A percentile compares a stretch with the other conserved stretches of the same genome.
These are phyloP conservation scores for Macrostomum lignano DNA, from an alignment of 1,140 invertebrate species.

Conservation along the genomic window DNA sequence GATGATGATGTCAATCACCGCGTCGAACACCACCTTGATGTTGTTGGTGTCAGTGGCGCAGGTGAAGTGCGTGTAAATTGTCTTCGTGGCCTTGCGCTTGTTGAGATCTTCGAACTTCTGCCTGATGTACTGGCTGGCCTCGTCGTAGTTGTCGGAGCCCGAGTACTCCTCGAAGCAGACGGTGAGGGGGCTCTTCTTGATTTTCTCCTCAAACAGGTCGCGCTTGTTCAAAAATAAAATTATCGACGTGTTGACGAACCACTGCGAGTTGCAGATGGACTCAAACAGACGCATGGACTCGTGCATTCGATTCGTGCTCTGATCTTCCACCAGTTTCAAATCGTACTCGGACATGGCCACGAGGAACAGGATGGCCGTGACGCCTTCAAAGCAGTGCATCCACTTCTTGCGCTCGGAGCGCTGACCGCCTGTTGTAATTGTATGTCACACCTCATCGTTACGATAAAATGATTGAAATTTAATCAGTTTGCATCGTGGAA, in stretches of 20 bases:
- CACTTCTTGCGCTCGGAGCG: slow-evolving; percentile 97
- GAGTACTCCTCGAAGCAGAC: slow-evolving; percentile 96
- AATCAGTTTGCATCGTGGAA: slow-evolving; percentile 1
- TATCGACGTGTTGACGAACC: slow-evolving; percentile 32
- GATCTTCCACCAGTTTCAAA: slow-evolving; percentile 36
- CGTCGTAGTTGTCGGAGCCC: slow-evolving; percentile 82
- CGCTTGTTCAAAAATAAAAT: slow-evolving; percentile 92
- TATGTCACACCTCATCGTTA: too few relatives aligned
- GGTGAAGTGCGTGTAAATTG: slow-evolving; percentile 99
- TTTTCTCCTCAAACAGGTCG: slow-evolving; percentile 61
- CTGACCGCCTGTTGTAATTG: slow-evolving; percentile 32
- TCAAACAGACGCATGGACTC: slow-evolving; percentile 33
- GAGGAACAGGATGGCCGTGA: slow-evolving; percentile 98
- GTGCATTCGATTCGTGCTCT: slow-evolving; percentile 34
- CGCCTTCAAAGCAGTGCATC: slow-evolving; percentile 99
- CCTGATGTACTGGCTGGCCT: slow-evolving; percentile 90
- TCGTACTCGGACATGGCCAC: slow-evolving; percentile 72
- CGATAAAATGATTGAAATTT: background rate
- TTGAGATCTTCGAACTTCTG: slow-evolving; percentile 98
- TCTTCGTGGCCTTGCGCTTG: slow-evolving; percentile 67
- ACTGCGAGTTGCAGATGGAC: slow-evolving; percentile 32
- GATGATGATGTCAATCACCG: slow-evolving; percentile 97
- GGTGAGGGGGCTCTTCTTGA: slow-evolving; percentile 61
- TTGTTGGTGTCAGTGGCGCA: slow-evolving; percentile 99
- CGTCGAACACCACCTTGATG: slow-evolving; percentile 99